These are phyloP conservation scores for Autographa pulchrina DNA, from an alignment of 2,888 invertebrate species.

Conservation along the genomic window DNA sequence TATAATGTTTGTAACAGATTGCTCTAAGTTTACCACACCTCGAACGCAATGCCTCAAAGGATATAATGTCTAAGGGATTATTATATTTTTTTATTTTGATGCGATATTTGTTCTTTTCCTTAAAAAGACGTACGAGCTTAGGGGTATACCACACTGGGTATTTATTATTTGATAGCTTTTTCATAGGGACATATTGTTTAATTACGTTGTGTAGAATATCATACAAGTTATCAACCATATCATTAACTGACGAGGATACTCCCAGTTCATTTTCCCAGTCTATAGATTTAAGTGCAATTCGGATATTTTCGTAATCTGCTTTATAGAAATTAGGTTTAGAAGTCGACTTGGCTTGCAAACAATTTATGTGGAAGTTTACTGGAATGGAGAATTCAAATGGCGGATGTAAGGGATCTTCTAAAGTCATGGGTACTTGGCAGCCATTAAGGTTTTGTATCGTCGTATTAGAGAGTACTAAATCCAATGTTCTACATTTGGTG, in stretches of 20 bases:
- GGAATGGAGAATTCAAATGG: conserved; percentile 6
- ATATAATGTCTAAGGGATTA: no score
- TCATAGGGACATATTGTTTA: conserved; percentile 16
- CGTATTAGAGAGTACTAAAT: conserved; percentile 14
- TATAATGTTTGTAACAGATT: no score
- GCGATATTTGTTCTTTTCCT: no score
- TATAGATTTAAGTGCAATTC: not conserved
- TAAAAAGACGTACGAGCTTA: conserved; percentile 25
- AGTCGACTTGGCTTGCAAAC: not conserved
- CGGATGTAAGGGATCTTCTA: conserved; percentile 25
- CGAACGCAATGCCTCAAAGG: no score
- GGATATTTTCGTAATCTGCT: conserved; percentile 31
- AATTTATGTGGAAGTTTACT: not conserved
- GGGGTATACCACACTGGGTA: conserved; percentile 37
- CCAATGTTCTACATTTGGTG: conserved; percentile 17
- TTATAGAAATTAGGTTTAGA: conserved; percentile 21
- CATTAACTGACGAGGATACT: not conserved
- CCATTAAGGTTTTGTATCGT: not conserved
- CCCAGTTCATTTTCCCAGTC: conserved; percentile 7
- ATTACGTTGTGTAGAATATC: not conserved
- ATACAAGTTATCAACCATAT: not conserved
- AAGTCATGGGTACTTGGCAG: not conserved
- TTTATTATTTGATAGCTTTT: conserved; percentile 16
- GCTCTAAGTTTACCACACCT: no score
- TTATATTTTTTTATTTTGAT: no score